These are phyloP conservation scores for Pollenia amentaria DNA, from an alignment of 2,888 invertebrate genomes.

Conservation along the genomic window DNA sequence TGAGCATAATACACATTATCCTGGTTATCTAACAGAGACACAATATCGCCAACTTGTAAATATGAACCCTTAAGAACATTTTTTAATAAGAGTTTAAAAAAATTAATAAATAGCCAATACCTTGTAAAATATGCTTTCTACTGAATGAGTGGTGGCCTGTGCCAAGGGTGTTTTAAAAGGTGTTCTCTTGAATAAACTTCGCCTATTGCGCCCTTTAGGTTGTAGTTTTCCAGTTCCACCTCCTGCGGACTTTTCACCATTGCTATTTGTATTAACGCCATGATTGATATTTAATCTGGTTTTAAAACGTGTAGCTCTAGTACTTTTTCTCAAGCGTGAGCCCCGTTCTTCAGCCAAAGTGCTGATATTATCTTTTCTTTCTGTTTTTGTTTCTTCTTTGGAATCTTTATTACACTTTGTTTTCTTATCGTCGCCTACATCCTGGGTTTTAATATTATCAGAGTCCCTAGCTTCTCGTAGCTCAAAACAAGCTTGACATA, in stretches of 20 bases:
- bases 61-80: slow-evolving; percentile 85
- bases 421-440: slow-evolving; percentile 78
- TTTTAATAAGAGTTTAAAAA: neutral
- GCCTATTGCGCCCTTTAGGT: slow-evolving; percentile 89
- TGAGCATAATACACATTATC: slow-evolving; percentile 94
- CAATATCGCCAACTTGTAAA: slow-evolving; percentile 95
- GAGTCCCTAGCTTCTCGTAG: slow-evolving; percentile 83
- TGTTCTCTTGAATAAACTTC: slow-evolving; percentile 91
- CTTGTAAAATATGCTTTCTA: slow-evolving; percentile 90
- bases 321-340: slow-evolving; percentile 78
- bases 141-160: slow-evolving; percentile 92
- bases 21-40: slow-evolving; percentile 91
- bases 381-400: slow-evolving; percentile 73
- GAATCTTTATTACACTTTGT: slow-evolving; percentile 76
- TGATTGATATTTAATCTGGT: slow-evolving; percentile 82
- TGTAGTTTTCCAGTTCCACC: slow-evolving; percentile 70
- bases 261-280: slow-evolving; percentile 44
- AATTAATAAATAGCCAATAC: slow-evolving; percentile 80
- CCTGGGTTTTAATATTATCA: slow-evolving; percentile 54
- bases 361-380: slow-evolving; percentile 43
- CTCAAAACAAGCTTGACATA: slow-evolving; percentile 91
- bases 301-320: slow-evolving; percentile 80
- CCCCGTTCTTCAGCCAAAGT: slow-evolving; percentile 80
- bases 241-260: slow-evolving; percentile 45
- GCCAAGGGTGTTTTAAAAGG: slow-evolving; percentile 93